These are phyloP conservation scores for Centroberyx gerrardi DNA, from an alignment of 2,797 vertebrate species.

Conservation along the genomic window DNA sequence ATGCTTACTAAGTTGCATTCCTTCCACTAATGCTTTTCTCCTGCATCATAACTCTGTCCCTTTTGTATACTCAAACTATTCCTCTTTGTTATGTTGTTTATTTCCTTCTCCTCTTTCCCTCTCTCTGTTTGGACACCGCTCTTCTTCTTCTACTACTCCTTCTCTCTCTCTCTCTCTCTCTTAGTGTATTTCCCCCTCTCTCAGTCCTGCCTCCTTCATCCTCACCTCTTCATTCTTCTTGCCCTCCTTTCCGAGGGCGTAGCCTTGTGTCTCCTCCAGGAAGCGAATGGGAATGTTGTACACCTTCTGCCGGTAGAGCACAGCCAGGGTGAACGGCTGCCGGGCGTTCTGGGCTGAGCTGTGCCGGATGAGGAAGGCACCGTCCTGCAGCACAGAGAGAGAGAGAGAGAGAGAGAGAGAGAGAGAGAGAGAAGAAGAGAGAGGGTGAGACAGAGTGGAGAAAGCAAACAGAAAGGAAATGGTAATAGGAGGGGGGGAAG, in stretches of 20 bases:
- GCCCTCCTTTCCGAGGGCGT: conserved; percentile 85
- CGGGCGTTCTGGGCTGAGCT: conserved; percentile 78
- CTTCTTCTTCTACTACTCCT: background rate
- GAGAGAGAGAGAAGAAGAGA: background rate
- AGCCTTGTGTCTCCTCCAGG: conserved; percentile 75
- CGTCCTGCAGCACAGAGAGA: conserved; percentile 75
- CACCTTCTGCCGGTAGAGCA: conserved; percentile 84
- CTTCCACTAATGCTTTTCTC: background rate
- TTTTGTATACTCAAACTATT: background rate
- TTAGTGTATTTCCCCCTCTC: background rate
- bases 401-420: background rate
- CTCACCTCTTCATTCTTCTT: conserved; percentile 86
- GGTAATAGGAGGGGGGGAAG: background rate
- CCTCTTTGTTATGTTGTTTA: background rate
- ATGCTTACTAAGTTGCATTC: background rate
- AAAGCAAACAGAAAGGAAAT: too few relatives aligned
- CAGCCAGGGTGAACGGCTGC: conserved; percentile 86
- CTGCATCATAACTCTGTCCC: background rate
- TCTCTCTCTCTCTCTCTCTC: background rate
- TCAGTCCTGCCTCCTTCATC: background rate
- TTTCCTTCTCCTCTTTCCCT: background rate
- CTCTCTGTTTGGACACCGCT: background rate
- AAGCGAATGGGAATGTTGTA: conserved; percentile 87
- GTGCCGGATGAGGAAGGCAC: conserved; percentile 84
- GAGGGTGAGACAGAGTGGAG: background rate